A percentile compares a stretch with the other conserved stretches of the same genome.
Evolutionary conservation across 2,888 invertebrate genomes (phyloP).

Genomic region (Galeruca laticollis): DNA sequence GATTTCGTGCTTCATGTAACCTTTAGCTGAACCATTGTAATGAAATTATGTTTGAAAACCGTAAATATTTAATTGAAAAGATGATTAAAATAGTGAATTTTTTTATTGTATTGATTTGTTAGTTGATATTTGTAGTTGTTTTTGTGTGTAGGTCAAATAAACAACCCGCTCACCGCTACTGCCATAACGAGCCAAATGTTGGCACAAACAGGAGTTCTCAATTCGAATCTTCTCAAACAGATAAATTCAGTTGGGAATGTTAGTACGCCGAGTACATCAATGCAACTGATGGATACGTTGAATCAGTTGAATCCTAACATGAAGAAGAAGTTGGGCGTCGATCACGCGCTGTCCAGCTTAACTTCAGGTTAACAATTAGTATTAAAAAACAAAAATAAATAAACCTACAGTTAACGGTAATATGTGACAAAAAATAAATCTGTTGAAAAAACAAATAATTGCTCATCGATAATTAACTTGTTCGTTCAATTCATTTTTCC

Average conservation of each 20-base stretch:
- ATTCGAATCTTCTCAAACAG: conserved; percentile 45
- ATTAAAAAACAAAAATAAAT: background rate
- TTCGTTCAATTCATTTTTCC: no score
- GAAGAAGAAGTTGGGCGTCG: conserved; percentile 46
- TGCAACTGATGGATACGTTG: conserved; percentile 43
- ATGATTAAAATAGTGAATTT: no score
- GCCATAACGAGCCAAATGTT: conserved; percentile 51
- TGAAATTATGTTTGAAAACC: no score
- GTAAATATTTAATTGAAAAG: no score
- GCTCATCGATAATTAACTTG: no score
- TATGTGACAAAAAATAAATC: no score
- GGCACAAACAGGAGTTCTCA: conserved; percentile 45
- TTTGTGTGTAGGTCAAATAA: conserved; percentile 44
- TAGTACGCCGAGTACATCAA: conserved; percentile 10
- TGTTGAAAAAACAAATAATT: no score
- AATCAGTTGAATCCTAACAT: conserved; percentile 44
- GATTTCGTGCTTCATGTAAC: no score
- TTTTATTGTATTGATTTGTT: background rate
- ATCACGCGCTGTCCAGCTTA: conserved; percentile 41
- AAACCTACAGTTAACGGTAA: background rate
- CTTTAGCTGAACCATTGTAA: no score
- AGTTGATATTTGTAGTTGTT: background rate
- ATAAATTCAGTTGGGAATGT: conserved; percentile 36
- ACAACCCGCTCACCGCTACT: conserved; percentile 48
- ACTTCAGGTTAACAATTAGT: conserved; percentile 36